A percentile compares a stretch with the other conserved stretches of the same genome.
Conservation (phyloP, 2,888 invertebrate species). For the Tetranychus piercei region DNA sequence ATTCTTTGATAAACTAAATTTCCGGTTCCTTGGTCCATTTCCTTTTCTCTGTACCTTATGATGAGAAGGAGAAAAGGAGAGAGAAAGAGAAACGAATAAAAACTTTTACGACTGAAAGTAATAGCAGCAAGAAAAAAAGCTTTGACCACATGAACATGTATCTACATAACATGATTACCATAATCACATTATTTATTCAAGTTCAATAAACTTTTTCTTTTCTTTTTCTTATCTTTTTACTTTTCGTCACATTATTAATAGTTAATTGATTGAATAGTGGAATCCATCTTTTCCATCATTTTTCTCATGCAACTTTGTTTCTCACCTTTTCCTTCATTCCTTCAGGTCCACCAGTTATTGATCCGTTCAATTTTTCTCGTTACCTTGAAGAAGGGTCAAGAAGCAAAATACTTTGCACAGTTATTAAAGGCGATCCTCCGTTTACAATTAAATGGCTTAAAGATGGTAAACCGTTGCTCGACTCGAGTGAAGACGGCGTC, state of each 20-base stretch:
- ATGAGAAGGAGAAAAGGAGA: not conserved
- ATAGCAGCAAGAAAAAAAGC: too few species aligned
- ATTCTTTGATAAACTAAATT: not conserved
- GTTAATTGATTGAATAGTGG: not conserved
- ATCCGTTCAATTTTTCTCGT: constrained; percentile 62
- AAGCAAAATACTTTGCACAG: constrained; percentile 71
- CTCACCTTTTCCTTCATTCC: too few species aligned
- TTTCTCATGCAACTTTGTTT: not conserved
- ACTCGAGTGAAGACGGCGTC: not conserved
- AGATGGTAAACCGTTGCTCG: constrained; percentile 39
- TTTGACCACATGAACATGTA: too few species aligned
- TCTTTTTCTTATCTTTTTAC: not conserved
- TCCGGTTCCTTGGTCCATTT: not conserved
- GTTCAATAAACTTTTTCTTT: not conserved
- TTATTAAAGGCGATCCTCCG: constrained; percentile 76
- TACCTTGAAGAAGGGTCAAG: constrained; percentile 61
- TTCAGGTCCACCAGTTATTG: constrained; percentile 36
- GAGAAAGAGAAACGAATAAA: too few species aligned
- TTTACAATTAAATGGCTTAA: constrained; percentile 79
- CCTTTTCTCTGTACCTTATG: not conserved
- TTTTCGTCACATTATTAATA: not conserved
- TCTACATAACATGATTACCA: too few species aligned
- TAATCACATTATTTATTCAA: too few species aligned
- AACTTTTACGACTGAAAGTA: too few species aligned
- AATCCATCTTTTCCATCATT: constrained; percentile 1